Percentiles rank a stretch among this genome's conserved stretches.
phyloP scores from a whole-genome alignment of 2,797 vertebrate species.

The Anisognathus igniventris region DNA sequence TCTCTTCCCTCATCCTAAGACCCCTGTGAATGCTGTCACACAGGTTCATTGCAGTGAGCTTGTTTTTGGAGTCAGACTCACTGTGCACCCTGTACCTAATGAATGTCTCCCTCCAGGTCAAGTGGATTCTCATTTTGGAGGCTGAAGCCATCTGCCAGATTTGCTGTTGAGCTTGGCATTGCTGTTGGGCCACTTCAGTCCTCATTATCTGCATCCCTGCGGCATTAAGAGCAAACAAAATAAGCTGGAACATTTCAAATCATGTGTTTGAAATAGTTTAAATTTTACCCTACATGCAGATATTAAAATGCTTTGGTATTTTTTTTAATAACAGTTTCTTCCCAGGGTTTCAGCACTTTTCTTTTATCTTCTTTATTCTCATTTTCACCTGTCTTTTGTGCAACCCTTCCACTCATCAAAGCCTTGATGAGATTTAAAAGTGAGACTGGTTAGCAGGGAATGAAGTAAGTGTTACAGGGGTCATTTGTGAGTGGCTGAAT shows the following conservation, averaged over 20 bases:
- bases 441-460: background rate
- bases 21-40: accelerated
- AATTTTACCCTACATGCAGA: background rate
- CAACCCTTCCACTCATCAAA: background rate
- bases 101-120: background rate
- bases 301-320: background rate
- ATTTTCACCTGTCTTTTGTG: background rate
- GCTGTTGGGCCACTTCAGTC: background rate
- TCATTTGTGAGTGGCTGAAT: background rate
- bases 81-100: background rate
- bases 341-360: background rate
- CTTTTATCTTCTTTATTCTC: background rate
- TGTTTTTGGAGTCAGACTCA: background rate
- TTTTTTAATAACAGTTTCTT: background rate
- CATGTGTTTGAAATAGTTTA: background rate
- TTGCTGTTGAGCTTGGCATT: background rate
- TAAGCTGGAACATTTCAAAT: background rate
- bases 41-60: accelerated
- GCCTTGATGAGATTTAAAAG: slow-evolving; percentile 20
- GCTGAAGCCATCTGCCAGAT: background rate
- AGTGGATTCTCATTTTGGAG: background rate
- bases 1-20: too few relatives aligned
- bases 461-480: background rate
- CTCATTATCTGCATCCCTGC: background rate
- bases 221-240: background rate